Evolutionary conservation across 2,888 invertebrate species (phyloP).

Genomic region (Nomada goodeniana): DNA sequence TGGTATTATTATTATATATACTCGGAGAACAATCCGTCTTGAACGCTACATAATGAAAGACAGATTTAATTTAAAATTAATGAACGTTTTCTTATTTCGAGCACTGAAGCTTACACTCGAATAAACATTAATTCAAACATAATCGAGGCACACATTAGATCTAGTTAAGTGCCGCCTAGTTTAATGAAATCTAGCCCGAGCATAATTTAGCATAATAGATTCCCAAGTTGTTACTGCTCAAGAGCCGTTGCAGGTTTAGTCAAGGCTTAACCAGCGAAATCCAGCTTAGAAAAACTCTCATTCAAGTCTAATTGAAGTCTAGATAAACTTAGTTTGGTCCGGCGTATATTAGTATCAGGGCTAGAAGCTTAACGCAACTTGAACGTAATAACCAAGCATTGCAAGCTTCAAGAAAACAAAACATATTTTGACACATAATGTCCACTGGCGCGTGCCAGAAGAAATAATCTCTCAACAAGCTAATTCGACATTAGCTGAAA

Average conservation of each 20-base stretch:
- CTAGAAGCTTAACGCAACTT: too few species aligned
- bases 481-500: too few species aligned
- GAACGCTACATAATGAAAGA: too few species aligned
- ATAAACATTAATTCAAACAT: not conserved
- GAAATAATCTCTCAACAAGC: too few species aligned
- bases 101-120: not conserved
- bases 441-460: too few species aligned
- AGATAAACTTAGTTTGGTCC: not conserved
- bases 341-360: not conserved
- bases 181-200: slow-evolving; percentile 15
- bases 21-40: too few species aligned
- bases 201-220: slow-evolving; percentile 17
- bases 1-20: too few species aligned
- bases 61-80: too few species aligned
- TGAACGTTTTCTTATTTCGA: too few species aligned
- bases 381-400: too few species aligned
- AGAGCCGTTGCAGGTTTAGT: slow-evolving; percentile 2
- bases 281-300: not conserved
- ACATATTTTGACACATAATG: too few species aligned
- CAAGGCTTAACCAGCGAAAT: not conserved
- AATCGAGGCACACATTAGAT: not conserved
- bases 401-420: too few species aligned
- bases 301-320: not conserved
- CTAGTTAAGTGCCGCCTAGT: not conserved
- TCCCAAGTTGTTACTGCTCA: slow-evolving; percentile 7